phyloP scores from a whole-genome alignment of 53 echinoderm and acorn worm species.

The Luidia sarsii region DNA sequence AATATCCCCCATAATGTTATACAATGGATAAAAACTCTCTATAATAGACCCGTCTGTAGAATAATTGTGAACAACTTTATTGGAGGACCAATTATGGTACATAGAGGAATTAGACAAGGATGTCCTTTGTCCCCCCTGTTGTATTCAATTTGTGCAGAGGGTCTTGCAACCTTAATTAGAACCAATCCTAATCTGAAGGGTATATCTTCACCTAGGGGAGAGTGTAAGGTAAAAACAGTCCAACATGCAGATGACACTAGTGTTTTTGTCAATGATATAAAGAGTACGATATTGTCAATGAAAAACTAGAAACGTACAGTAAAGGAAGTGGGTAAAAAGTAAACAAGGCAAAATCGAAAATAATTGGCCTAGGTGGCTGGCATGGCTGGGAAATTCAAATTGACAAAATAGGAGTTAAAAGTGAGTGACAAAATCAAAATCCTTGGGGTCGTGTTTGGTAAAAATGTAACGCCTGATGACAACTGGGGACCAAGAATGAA shows the following conservation, averaged over 20 bases:
- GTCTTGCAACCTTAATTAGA: not conserved
- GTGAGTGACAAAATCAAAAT: not conserved
- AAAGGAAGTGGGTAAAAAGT: no score
- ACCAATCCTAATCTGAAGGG: not conserved
- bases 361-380: not conserved
- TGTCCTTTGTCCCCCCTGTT: constrained; percentile 14
- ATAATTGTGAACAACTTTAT: constrained; percentile 12
- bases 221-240: not conserved
- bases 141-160: constrained; percentile 10
- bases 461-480: not conserved
- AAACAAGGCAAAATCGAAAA: not conserved
- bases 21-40: no score
- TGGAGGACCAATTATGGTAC: not conserved
- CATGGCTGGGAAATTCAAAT: not conserved
- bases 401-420: not conserved
- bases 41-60: not conserved
- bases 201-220: not conserved
- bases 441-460: not conserved
- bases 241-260: constrained; percentile 14
- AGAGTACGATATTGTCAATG: not conserved
- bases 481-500: not conserved
- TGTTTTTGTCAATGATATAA: not conserved
- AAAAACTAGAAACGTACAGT: not conserved
- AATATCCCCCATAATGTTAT: no score
- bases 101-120: constrained; percentile 16